These are phyloP conservation scores for Syngnathus typhle DNA, from an alignment of 2,113 vertebrate species.

Conservation along the genomic window DNA sequence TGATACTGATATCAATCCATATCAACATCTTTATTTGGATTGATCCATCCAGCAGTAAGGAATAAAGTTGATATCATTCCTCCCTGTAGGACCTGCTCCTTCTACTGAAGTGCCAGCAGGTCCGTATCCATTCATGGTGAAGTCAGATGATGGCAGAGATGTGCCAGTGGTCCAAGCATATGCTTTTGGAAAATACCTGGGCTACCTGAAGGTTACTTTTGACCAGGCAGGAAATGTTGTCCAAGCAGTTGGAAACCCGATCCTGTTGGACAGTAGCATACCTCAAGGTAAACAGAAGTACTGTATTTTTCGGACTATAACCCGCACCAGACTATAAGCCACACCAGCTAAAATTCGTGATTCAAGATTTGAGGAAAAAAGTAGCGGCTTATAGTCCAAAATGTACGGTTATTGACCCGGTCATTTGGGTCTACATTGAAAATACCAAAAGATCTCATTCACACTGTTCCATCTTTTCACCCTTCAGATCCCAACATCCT, in stretches of 20 bases:
- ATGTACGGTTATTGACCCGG: conserved; percentile 63
- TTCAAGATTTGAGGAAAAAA: no score
- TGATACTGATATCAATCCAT: no score
- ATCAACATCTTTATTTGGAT: background rate
- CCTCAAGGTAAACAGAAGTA: conserved; percentile 67
- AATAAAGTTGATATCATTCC: background rate
- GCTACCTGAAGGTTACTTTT: conserved; percentile 81
- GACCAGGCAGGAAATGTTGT: conserved; percentile 76
- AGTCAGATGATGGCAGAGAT: conserved; percentile 72
- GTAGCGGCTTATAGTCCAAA: no score
- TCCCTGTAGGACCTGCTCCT: conserved; percentile 70
- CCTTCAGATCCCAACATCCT: conserved; percentile 72
- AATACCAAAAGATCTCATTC: no score
- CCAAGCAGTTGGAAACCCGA: conserved; percentile 79
- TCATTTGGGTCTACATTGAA: background rate
- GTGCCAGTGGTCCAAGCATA: conserved; percentile 91
- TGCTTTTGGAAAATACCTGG: conserved; percentile 91
- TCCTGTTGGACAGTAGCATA: conserved; percentile 81
- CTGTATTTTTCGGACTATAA: no score
- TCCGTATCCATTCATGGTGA: conserved; percentile 78
- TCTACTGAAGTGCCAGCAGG: conserved; percentile 78
- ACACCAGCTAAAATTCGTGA: no score
- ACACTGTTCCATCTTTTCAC: background rate
- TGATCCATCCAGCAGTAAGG: background rate
- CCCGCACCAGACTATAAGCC: no score